These are phyloP conservation scores for Kryptolebias ocellatus DNA, from an alignment of 2,797 vertebrate genomes.

Conservation along the genomic window DNA sequence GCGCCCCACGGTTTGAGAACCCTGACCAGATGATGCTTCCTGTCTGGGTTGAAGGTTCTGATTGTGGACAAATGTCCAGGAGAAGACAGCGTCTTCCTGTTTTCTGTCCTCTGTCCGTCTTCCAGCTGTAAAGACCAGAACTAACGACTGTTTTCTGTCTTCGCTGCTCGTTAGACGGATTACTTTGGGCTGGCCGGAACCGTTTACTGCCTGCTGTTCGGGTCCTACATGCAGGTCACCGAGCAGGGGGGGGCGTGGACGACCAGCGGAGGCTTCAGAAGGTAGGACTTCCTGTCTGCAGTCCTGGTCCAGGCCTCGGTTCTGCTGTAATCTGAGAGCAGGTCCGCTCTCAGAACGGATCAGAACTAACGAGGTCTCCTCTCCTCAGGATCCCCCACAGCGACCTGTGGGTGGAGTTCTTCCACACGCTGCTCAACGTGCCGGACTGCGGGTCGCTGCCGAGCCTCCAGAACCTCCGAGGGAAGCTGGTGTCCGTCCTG, in stretches of 20 bases:
- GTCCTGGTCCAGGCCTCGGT: background rate
- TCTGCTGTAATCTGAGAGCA: background rate
- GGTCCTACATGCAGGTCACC: constrained; percentile 91
- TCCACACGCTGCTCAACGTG: constrained; percentile 88
- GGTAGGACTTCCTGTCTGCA: constrained; percentile 69
- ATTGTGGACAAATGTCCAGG: too few species aligned
- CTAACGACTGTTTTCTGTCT: background rate
- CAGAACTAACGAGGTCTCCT: background rate
- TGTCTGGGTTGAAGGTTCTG: too few species aligned
- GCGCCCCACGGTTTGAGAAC: too few species aligned
- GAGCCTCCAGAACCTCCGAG: constrained; percentile 77
- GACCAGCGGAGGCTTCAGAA: constrained; percentile 85
- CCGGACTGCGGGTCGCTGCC: constrained; percentile 80
- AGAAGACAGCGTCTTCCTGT: too few species aligned
- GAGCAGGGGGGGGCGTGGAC: constrained; percentile 87
- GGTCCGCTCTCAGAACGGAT: too few species aligned
- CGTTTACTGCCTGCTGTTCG: constrained; percentile 92
- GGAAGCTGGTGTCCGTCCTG: constrained; percentile 75
- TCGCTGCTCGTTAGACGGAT: constrained; percentile 83
- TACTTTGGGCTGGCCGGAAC: constrained; percentile 93
- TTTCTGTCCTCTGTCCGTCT: too few species aligned
- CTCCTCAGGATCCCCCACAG: constrained; percentile 84
- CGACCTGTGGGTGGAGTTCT: constrained; percentile 90
- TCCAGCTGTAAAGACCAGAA: too few species aligned
- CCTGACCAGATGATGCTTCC: too few species aligned